Conservation (phyloP, 2,888 invertebrate genomes). For the Drosophila paramelanica region DNA sequence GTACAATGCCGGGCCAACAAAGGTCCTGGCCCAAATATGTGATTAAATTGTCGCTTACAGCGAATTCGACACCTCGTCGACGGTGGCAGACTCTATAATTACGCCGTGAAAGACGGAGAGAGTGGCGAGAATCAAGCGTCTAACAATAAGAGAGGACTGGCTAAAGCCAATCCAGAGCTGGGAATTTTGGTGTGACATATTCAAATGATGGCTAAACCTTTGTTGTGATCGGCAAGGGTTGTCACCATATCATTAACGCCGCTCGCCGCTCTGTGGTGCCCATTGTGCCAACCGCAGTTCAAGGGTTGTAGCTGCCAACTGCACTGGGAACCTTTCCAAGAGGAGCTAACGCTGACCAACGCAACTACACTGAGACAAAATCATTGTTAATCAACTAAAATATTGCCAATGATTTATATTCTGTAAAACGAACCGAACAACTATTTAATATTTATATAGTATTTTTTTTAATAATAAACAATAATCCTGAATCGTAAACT, state of each 20-base stretch:
- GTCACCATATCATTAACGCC: constrained; percentile 82
- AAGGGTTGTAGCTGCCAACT: constrained; percentile 45
- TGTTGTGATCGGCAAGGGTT: constrained; percentile 67
- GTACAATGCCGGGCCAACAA: constrained; percentile 48
- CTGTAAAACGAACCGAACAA: too few relatives aligned
- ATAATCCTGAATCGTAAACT: background rate
- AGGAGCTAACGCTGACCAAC: constrained; percentile 32
- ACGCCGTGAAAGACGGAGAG: constrained; percentile 31
- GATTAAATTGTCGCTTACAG: constrained; percentile 74
- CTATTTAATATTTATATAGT: too few relatives aligned
- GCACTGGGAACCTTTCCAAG: constrained; percentile 49
- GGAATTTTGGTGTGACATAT: constrained; percentile 70
- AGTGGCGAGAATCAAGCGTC: constrained; percentile 52
- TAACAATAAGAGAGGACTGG: constrained; percentile 43
- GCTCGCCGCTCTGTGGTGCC: constrained; percentile 77
- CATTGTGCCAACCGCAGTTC: constrained; percentile 69
- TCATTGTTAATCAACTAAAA: background rate
- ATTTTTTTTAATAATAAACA: too few relatives aligned
- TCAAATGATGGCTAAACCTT: constrained; percentile 62
- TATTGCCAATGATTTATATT: background rate
- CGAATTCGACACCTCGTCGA: constrained; percentile 71
- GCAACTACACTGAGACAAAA: constrained; percentile 35
- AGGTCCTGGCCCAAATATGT: constrained; percentile 66
- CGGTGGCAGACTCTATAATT: constrained; percentile 59
- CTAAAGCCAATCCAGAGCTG: constrained; percentile 63